Base-by-base conservation (phyloP, 2,888 invertebrate genomes). In the Thymelicus lineola region DNA sequence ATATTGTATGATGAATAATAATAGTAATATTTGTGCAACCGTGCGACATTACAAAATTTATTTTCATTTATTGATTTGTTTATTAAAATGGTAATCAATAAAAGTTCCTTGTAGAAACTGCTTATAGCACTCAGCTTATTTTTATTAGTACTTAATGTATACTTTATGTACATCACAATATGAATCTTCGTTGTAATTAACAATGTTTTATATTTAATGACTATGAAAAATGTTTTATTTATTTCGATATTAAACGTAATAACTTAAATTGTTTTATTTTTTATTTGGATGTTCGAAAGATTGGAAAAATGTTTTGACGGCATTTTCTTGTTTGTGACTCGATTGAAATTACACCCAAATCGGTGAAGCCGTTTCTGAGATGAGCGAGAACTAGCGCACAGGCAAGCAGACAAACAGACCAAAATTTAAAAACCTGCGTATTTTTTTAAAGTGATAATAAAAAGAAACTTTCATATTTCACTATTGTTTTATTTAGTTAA, bases 231-330 rank as follows among this genome's bases (percentile, higher is more conserved):
- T 17, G 17, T 50, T 48, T 17, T 53, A 53, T 53, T 53, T 53
- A 53, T 53, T 53, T 53, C 20, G 20, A 53, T 53, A 53, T 53
- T 53, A 53, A 53, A 53, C 10, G 12, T 20, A 53, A 17, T 53
- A 20, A 53, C 12, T 53, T 53, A 20, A 20, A 12, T 20, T 7
- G 15, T 53, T 53, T 53, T 20, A 7, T 53, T 20, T 53, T 48
- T 15, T 48, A 48, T 15, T 48, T 7, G 7, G 6, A 48, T 6
- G 6, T 46, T 12, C 0, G 14, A 45, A 45, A 45, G 4, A 45
- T 14, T 6, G 3, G 5, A 10, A 45, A 2, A 28, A 28, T 28
- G 28, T 28, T 28, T 28, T 28, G 1, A 28, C 28, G 3, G 28
- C 3, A 28, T 28, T 28, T 28, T 28, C 28, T 28, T 28, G 28